Conservation (phyloP, 2,113 vertebrate genomes). For the Noturus placidus region DNA sequence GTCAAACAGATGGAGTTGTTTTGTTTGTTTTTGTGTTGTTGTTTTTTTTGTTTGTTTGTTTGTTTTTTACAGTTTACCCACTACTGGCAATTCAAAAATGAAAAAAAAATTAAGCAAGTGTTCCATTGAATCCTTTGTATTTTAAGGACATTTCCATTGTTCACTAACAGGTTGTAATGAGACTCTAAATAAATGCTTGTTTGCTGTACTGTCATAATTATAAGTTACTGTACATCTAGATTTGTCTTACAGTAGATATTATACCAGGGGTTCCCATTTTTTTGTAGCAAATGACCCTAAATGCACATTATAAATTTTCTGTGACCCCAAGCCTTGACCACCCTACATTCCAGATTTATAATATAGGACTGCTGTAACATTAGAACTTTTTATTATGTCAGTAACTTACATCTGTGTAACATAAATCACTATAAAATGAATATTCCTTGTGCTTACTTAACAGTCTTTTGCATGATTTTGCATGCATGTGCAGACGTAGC, state of each 20-base stretch:
- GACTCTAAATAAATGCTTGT: neutral
- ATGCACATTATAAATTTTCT: neutral
- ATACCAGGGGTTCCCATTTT: neutral
- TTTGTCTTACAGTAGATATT: neutral
- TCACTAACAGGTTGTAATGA: neutral
- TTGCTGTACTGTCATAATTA: neutral
- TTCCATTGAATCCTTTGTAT: neutral
- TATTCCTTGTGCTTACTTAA: neutral
- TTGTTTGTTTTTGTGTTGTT: neutral
- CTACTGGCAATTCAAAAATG: neutral
- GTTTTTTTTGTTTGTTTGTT: too few species aligned
- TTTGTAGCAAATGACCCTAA: neutral
- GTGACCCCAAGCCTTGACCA: neutral
- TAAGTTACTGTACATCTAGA: neutral
- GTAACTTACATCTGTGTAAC: neutral
- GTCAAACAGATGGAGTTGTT: neutral
- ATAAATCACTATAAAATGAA: neutral
- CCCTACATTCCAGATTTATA: neutral
- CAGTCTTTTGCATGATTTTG: neutral
- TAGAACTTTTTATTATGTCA: neutral
- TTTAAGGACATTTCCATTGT: neutral
- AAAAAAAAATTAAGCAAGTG: neutral
- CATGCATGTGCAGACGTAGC: neutral
- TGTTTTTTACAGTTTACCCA: neutral
- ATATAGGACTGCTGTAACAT: neutral